Conservation (phyloP, 2,888 invertebrate species). For the Pimpla rufipes region DNA sequence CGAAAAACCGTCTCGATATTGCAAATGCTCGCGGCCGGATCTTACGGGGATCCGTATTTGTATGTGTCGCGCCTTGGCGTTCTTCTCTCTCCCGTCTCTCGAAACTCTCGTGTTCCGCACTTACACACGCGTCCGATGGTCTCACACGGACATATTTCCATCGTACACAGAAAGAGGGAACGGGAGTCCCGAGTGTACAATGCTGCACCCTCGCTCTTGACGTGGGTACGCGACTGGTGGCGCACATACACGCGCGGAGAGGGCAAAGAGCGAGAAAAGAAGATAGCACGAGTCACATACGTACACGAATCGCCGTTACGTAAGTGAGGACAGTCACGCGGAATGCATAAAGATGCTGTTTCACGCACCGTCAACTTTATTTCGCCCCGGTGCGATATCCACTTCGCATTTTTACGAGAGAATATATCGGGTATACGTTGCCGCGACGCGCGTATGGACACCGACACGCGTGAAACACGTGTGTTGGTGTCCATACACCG, state of each 20-base stretch:
- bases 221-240: slow-evolving; percentile 30
- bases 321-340: slow-evolving; percentile 69
- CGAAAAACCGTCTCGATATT: slow-evolving; percentile 75
- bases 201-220: slow-evolving; percentile 20
- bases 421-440: slow-evolving; percentile 46
- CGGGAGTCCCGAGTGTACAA: slow-evolving; percentile 6
- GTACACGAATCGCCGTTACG: slow-evolving; percentile 53
- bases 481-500: too few relatives aligned
- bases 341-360: slow-evolving; percentile 69
- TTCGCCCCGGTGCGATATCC: slow-evolving; percentile 56
- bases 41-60: slow-evolving; percentile 32
- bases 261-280: slow-evolving; percentile 22
- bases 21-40: slow-evolving; percentile 68
- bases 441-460: slow-evolving; percentile 10
- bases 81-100: not conserved
- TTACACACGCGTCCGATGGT: not conserved
- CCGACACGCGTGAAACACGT: too few relatives aligned
- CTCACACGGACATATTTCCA: too few relatives aligned
- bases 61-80: not conserved
- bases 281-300: slow-evolving; percentile 31
- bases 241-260: slow-evolving; percentile 1
- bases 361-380: slow-evolving; percentile 68
- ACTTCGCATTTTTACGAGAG: slow-evolving; percentile 63
- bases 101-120: not conserved
- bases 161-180: not conserved